Conservation (phyloP, 2,113 vertebrate species). For the Neogale vison region DNA sequence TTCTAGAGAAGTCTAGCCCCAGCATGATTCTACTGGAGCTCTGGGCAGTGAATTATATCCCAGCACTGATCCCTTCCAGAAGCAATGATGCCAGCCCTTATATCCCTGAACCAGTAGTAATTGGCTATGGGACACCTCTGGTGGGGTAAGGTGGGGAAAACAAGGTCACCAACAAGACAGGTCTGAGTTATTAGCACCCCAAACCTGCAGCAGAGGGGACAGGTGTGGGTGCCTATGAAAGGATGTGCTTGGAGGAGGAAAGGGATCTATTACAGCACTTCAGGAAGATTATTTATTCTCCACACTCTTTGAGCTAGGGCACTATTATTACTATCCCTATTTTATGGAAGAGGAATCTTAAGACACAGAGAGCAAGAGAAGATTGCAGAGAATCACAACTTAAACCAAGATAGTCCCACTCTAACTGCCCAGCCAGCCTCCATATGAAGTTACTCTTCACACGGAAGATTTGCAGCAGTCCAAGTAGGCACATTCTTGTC, state of each 20-base stretch:
- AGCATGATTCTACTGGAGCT: background rate
- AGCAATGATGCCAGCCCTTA: background rate
- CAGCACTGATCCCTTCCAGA: background rate
- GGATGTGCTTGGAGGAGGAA: background rate
- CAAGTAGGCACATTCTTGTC: background rate
- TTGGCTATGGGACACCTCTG: background rate
- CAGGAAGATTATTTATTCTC: background rate
- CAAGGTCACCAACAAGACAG: background rate
- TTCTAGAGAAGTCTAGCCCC: background rate
- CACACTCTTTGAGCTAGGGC: background rate
- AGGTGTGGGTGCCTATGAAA: background rate
- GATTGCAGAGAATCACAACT: background rate
- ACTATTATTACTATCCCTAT: background rate
- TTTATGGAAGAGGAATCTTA: background rate
- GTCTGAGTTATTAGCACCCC: background rate
- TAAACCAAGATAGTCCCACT: background rate
- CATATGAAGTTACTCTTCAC: rapidly evolving
- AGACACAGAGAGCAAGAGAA: background rate
- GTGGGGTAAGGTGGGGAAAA: background rate
- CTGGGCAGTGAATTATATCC: no score
- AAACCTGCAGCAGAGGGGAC: background rate
- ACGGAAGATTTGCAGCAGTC: background rate
- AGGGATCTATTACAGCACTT: background rate
- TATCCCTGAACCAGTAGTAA: background rate
- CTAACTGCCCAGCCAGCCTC: background rate